Evolutionary conservation across 2,888 invertebrate species (phyloP), one percentile per base, ranked within the genome.

Genomic region (Buathra laborator): DNA sequence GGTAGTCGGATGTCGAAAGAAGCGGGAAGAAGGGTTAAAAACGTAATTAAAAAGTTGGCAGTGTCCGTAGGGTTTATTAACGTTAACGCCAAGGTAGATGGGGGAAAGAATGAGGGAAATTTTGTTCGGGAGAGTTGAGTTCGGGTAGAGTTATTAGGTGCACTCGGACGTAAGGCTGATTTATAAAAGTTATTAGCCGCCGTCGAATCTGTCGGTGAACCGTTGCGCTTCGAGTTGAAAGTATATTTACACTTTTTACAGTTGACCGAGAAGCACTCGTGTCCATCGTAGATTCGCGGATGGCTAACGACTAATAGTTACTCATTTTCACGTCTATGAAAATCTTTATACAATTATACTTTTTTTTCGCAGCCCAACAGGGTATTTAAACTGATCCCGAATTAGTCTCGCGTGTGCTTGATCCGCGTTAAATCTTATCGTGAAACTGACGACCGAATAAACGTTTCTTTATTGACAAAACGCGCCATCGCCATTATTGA

Each of bases 171-270:
- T 72, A 62, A 80, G 44, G 67, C 46, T 84, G 83, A 88, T 87
- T 88, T 74, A 84, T 75, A 77, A 86, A 66, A 85, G 84, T 80
- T 76, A 81, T 84, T 84, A 86, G 77, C 77, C 81, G 53, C 24
- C 67, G 80, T 67, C 67, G 81, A 76, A 77, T 62, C 71, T 81
- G 44, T 46, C 37, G 9, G 44, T n/a, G 29, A n/a, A 9, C 37
- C 24, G 43, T 59, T 72, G 24, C 29, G 59, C 59, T 44, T 43
- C 44, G 67, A 62, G 75, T 81, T 59, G 53, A 71, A 85, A 62
- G 67, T 53, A 59, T 71, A 64, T 29, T 46, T 46, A 83, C 70
- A 75, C 24, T 71, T 56, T 10, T 29, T 24, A 37, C 24, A 14
- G 46, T 7, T 43, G 59, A 85, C n/a, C 59, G 7, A 67, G 19